Evolutionary conservation across 2,797 vertebrate species (phyloP), one percentile per base, ranked within the genome.

Genomic region (Oryzias sinensis): DNA sequence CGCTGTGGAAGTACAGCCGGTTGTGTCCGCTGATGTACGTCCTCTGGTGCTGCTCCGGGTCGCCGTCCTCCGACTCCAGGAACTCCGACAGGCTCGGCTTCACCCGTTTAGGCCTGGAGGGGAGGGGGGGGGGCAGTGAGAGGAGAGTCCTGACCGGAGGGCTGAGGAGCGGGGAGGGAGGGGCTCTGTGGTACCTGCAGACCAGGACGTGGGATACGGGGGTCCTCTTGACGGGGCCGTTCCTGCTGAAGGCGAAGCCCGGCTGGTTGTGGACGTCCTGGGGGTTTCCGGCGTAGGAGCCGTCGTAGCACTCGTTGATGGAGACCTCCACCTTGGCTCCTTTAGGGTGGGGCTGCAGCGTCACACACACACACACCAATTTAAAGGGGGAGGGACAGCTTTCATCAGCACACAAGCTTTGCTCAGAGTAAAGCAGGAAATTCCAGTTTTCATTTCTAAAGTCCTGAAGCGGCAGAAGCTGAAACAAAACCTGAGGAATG

Each of bases 241-340:
- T 99, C 68, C 96, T 91, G 86, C 97, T 99, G 89, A 99, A 99
- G 80, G 97, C 97, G 60, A 98, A 99, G 33, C 97, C 97, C 1
- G 97, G 97, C 71, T 99, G 97, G 42, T 90, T 94, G 89, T 99
- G 97, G 83, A 98, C 93, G 83, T 98, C 97, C 90, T 99, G 97
- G 37, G 97, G 97, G 83, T 99, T 99, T 49, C 97, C 97, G 25
- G 96, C 96, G 13, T 99, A 98, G 3, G 97, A 99, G 29, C 97
- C 97, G 29, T 98, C 97, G 0, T 98, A 98, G 64, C 93, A 94
- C 79, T 98, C 94, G 2, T 98, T 99, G 91, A 99, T 95, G 16
- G 97, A 99, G 43, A 98, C 97, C 7, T 99, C 97, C 79, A 99
- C 94, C 80, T 94, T 93, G 70, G 97, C 97, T 89, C 97, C 97